phyloP scores from a whole-genome alignment of 2,797 vertebrate species.

The Gymnothorax javanicus region DNA sequence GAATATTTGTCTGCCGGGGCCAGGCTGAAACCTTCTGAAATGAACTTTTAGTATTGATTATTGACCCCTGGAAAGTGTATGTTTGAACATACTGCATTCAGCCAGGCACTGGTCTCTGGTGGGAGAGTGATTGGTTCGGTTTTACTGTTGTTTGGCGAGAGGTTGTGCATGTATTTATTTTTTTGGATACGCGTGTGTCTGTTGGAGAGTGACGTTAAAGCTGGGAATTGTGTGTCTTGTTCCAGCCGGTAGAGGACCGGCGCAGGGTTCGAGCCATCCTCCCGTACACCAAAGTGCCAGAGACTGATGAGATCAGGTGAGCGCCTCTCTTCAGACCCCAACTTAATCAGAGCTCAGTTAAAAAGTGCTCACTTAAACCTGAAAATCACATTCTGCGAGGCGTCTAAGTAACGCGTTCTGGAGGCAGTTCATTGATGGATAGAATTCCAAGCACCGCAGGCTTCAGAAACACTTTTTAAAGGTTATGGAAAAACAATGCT shows the following conservation, averaged over 20 bases:
- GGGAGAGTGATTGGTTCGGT: not conserved
- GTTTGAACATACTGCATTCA: not conserved
- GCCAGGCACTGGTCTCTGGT: not conserved
- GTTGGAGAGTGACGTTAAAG: not conserved
- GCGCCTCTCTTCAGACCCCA: not conserved
- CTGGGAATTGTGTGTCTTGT: conserved; percentile 14
- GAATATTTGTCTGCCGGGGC: not conserved
- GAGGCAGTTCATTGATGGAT: not conserved
- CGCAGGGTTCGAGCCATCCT: conserved; percentile 96
- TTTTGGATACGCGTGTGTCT: not conserved
- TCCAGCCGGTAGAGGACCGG: conserved; percentile 95
- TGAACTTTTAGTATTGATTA: not conserved
- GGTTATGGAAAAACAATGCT: not conserved
- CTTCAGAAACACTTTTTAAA: not conserved
- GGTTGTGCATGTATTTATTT: not conserved
- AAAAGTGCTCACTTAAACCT: not conserved
- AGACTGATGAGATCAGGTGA: conserved; percentile 99
- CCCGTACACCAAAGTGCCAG: conserved; percentile 99
- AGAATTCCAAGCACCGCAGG: not conserved
- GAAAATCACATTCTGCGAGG: not conserved
- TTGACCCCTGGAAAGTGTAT: not conserved
- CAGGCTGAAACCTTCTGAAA: not conserved
- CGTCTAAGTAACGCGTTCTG: not conserved
- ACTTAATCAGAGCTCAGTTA: not conserved
- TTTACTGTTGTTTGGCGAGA: not conserved